Conservation (phyloP, 2,797 vertebrate species). For the Smutsia gigantea region DNA sequence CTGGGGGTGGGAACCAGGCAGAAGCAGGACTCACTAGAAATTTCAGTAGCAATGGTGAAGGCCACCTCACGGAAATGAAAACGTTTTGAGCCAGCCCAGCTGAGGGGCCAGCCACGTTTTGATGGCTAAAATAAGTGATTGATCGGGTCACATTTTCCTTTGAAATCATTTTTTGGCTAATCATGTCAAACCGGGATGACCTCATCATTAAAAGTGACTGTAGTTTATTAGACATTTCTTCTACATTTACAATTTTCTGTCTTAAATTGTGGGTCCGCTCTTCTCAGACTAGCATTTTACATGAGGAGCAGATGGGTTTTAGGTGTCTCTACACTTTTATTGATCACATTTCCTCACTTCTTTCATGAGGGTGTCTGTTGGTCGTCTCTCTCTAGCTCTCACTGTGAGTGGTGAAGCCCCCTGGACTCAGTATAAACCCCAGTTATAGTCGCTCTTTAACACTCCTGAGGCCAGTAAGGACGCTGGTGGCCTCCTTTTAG, state of each 20-base stretch:
- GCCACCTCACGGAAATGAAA: not conserved
- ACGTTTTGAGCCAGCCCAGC: not conserved
- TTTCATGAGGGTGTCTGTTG: not conserved
- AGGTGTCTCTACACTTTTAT: not conserved
- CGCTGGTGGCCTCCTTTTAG: fast-evolving
- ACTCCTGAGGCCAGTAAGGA: too few relatives aligned
- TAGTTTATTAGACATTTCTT: not conserved
- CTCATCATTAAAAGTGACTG: not conserved
- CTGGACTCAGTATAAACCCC: not conserved
- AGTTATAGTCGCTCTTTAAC: not conserved
- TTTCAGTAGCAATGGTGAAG: not conserved
- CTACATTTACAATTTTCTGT: not conserved
- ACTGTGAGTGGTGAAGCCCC: not conserved
- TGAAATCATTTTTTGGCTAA: not conserved
- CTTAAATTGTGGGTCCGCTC: not conserved
- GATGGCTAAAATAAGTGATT: not conserved
- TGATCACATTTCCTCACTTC: not conserved
- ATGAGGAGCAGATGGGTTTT: not conserved
- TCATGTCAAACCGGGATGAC: not conserved
- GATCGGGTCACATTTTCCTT: not conserved
- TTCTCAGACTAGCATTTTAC: not conserved
- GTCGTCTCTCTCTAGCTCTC: not conserved
- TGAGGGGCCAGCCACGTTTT: not conserved
- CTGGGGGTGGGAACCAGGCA: not conserved
- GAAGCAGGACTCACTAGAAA: not conserved